Percentiles rank a stretch among this genome's conserved stretches.
These are phyloP conservation scores for Microctenopoma steveboyesi DNA, from an alignment of 2,797 vertebrate species.

Conservation along the genomic window DNA sequence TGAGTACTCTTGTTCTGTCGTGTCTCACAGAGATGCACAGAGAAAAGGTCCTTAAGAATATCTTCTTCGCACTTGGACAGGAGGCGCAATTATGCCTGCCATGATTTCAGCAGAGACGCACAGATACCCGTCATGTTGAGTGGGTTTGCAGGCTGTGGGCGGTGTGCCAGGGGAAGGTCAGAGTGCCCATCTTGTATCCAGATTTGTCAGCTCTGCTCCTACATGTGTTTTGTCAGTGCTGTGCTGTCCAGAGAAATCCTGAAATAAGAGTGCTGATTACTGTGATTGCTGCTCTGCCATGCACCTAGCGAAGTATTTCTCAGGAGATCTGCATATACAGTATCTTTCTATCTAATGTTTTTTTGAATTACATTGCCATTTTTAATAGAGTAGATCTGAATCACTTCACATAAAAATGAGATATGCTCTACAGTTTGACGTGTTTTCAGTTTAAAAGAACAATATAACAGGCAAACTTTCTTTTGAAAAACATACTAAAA, in stretches of 20 bases:
- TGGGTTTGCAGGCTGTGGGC: slow-evolving; percentile 82
- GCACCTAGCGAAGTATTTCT: slow-evolving; percentile 49
- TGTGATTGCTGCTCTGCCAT: slow-evolving; percentile 64
- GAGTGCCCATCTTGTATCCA: slow-evolving; percentile 84
- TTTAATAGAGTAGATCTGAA: slow-evolving; percentile 21
- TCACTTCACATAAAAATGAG: slow-evolving; percentile 9
- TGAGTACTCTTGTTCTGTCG: slow-evolving; percentile 83
- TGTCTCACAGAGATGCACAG: slow-evolving; percentile 72
- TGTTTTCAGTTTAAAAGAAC: slow-evolving; percentile 22
- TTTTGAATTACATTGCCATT: slow-evolving; percentile 40
- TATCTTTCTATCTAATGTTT: slow-evolving; percentile 24
- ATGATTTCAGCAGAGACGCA: slow-evolving; percentile 78
- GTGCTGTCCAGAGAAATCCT: slow-evolving; percentile 66
- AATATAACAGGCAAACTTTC: slow-evolving; percentile 22
- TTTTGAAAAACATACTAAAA: slow-evolving; percentile 31
- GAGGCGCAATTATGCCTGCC: slow-evolving; percentile 82
- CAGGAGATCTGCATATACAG: slow-evolving; percentile 30
- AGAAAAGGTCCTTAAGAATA: slow-evolving; percentile 86
- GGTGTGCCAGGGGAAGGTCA: slow-evolving; percentile 85
- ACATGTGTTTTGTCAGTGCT: slow-evolving; percentile 77
- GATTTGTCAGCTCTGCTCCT: slow-evolving; percentile 79
- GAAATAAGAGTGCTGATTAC: slow-evolving; percentile 76
- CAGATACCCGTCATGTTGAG: slow-evolving; percentile 82
- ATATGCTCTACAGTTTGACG: neutral
- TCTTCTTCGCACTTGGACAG: slow-evolving; percentile 82